A percentile compares a stretch with the other conserved stretches of the same genome.
Evolutionary conservation across 2,888 invertebrate genomes (phyloP).

Genomic region (Acanthopleura granulata): DNA sequence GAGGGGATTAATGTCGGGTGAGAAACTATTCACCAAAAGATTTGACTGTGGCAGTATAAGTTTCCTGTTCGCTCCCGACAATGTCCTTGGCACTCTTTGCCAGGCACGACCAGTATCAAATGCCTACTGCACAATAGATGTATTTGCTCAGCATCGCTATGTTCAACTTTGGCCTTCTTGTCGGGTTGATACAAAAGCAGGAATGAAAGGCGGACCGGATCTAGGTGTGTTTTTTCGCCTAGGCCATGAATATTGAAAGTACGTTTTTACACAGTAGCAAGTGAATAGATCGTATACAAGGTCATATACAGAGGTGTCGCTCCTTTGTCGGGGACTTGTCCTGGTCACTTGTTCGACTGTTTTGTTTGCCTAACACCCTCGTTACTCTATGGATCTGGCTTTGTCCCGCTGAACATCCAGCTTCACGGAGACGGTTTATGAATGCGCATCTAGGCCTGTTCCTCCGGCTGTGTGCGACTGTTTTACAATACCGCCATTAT

Average conservation of each 20-base stretch:
- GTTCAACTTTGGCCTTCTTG: conserved; percentile 17
- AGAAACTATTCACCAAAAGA: no score
- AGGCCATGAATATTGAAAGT: conserved; percentile 11
- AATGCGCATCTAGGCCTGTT: not conserved
- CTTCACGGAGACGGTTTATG: not conserved
- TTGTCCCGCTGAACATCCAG: not conserved
- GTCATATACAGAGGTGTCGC: not conserved
- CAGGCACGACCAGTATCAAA: not conserved
- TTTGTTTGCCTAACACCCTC: conserved; percentile 7
- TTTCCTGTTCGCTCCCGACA: no score
- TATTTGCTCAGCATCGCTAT: conserved; percentile 7
- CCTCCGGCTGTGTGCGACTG: not conserved
- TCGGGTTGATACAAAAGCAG: conserved; percentile 11
- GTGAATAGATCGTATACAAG: conserved; percentile 1
- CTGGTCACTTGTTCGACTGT: conserved; percentile 5
- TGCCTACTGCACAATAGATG: not conserved
- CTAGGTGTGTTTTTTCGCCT: conserved; percentile 11
- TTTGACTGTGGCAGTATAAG: no score
- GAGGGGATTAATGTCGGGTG: no score
- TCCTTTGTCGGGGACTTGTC: not conserved
- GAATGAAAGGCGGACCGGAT: conserved; percentile 11
- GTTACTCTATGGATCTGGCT: not conserved
- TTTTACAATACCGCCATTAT: not conserved
- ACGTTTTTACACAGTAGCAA: not conserved
- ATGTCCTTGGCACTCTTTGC: no score